These are phyloP conservation scores for Epinotia ramella DNA, from an alignment of 2,888 invertebrate genomes.

Conservation along the genomic window DNA sequence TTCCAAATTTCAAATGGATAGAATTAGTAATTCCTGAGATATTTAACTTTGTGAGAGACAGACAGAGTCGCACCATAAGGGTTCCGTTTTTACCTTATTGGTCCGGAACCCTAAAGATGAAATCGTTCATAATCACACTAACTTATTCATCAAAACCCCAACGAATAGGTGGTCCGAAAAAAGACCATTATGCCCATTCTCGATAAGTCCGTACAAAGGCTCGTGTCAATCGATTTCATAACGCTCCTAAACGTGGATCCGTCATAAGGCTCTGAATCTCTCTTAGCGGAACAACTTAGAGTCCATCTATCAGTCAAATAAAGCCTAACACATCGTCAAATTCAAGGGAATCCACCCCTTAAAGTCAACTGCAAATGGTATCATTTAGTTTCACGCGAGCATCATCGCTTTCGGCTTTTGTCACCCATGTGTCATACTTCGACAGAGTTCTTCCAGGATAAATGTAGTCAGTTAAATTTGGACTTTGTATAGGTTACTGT, in stretches of 20 bases:
- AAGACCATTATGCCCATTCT: conserved; percentile 46
- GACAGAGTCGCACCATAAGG: no score
- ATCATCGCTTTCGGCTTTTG: conserved; percentile 68
- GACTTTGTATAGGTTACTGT: fast-evolving
- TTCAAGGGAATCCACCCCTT: conserved; percentile 52
- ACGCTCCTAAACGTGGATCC: conserved; percentile 71
- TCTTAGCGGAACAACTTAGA: conserved; percentile 68
- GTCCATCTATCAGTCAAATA: conserved; percentile 50
- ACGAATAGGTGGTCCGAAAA: conserved; percentile 22
- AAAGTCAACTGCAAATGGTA: conserved; percentile 36
- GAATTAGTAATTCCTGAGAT: no score
- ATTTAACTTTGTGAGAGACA: no score
- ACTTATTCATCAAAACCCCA: background rate
- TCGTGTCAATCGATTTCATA: conserved; percentile 81
- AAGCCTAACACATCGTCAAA: conserved; percentile 49
- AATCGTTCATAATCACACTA: background rate
- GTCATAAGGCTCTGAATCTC: conserved; percentile 82
- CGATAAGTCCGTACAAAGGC: conserved; percentile 62
- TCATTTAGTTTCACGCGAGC: conserved; percentile 46
- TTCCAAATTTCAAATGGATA: no score
- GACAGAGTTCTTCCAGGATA: conserved; percentile 59
- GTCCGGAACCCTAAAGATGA: no score
- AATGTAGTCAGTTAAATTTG: conserved; percentile 44
- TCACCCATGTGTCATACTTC: conserved; percentile 51
- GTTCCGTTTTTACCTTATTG: no score